phyloP scores from a whole-genome alignment of 37 sponge, comb jelly and placozoan genomes.

The Tethya wilhelma region DNA sequence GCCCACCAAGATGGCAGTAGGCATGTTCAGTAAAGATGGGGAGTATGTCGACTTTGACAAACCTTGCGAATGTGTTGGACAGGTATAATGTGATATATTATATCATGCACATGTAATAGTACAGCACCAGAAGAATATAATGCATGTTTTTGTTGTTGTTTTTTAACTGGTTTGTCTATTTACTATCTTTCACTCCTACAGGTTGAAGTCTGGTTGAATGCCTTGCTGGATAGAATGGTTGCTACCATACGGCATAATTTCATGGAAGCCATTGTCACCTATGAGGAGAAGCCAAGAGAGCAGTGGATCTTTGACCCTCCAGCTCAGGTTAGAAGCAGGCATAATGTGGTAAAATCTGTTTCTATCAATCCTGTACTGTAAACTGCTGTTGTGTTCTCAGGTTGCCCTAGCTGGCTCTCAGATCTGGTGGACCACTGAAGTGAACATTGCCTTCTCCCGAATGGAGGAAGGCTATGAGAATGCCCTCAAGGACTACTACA shows the following conservation, averaged over 20 bases:
- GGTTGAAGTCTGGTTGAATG: slow-evolving; percentile 91
- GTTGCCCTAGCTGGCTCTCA: slow-evolving; percentile 96
- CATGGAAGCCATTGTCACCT: slow-evolving; percentile 92
- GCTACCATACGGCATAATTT: slow-evolving; percentile 84
- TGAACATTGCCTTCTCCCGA: slow-evolving; percentile 88
- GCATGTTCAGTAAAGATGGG: slow-evolving; percentile 96
- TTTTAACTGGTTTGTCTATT: no score
- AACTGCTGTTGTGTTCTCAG: background rate
- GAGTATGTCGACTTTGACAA: slow-evolving; percentile 90
- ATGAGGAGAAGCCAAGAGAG: slow-evolving; percentile 96
- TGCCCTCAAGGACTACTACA: slow-evolving; percentile 97
- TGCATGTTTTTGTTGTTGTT: no score
- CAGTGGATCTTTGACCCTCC: slow-evolving; percentile 98
- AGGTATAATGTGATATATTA: slow-evolving; percentile 12
- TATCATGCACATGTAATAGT: no score
- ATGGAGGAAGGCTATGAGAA: slow-evolving; percentile 99
- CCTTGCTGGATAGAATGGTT: slow-evolving; percentile 79
- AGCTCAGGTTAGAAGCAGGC: slow-evolving; percentile 67
- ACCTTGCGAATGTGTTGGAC: slow-evolving; percentile 84
- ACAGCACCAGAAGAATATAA: background rate
- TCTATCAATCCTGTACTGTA: background rate
- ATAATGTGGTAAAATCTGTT: background rate
- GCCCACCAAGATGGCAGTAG: slow-evolving; percentile 82
- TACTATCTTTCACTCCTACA: background rate
- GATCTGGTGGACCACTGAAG: slow-evolving; percentile 99